Evolutionary conservation across 2,797 vertebrate genomes (phyloP), one percentile per base, ranked within the genome.

Genomic region (Psittacula derbiana): DNA sequence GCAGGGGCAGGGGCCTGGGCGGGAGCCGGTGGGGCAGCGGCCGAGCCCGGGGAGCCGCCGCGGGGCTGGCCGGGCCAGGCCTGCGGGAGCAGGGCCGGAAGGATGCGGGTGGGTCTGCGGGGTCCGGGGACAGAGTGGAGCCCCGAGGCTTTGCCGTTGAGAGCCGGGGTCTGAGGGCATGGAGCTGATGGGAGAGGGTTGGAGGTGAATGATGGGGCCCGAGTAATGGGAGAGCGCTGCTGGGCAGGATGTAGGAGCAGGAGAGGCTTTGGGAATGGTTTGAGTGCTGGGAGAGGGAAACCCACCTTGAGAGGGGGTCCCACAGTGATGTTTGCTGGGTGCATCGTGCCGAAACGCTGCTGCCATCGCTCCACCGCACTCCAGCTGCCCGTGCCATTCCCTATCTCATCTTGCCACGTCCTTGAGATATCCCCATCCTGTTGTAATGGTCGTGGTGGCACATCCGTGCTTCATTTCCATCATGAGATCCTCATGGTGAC

Each of bases 291-390:
- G 21, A 57, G 14, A 33, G 55, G n/a, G n/a, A 33, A n/a, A 33
- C 10, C 21, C n/a, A 16, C n/a, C 14, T 23, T 24, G n/a, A 57
- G n/a, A 33, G 21, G 13, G 53, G 55, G n/a, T 11, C n/a, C 53
- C 53, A 10, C 53, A 23, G 6, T 4, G 53, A 21, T 57, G 53
- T 13, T n/a, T 21, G 4, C 19, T 55, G 53, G 31, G 31, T 21
- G 31, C 53, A 9, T 55, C 2, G 30, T n/a, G 30, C 52, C 4
- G 8, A n/a, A 55, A 21, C 5, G 20, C n/a, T 57, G 53, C 53
- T 58, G 58, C 71, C 3, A 0, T 40, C 0, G 0, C 55, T 25
- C 47, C 1, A 0, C 44, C 12, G 2, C 5, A 0, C 88, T 38
- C 31, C 0, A 0, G 41, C 5, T 53, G 40, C n/a, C 8, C 24